phyloP scores from a whole-genome alignment of 2,797 vertebrate genomes.

The Fundulus diaphanus region DNA sequence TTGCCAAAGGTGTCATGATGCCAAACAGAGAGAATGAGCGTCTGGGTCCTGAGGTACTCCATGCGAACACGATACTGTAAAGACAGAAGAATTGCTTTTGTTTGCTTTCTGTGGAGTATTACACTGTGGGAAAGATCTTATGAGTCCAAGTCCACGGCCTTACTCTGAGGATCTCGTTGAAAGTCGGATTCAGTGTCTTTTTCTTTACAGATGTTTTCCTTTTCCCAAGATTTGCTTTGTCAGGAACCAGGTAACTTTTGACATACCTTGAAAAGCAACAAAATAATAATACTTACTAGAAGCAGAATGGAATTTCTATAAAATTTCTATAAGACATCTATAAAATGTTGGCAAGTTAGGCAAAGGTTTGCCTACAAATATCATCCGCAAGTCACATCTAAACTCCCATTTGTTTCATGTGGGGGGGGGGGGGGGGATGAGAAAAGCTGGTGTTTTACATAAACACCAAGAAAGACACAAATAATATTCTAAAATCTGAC shows the following conservation, averaged over 20 bases:
- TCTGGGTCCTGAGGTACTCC: conserved; percentile 86
- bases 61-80: conserved; percentile 92
- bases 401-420: not conserved
- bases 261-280: conserved; percentile 85
- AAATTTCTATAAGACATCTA: not conserved
- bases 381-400: not conserved
- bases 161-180: conserved; percentile 96
- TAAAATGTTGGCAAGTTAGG: not conserved
- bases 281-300: not conserved
- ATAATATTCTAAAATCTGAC: not conserved
- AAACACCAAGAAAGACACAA: too few relatives aligned
- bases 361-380: not conserved
- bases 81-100: conserved; percentile 46
- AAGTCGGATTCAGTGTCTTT: conserved; percentile 93
- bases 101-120: not conserved
- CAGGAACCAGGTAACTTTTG: conserved; percentile 93
- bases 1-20: conserved; percentile 95
- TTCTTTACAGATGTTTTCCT: conserved; percentile 95
- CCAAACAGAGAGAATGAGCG: conserved; percentile 94
- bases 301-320: not conserved
- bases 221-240: conserved; percentile 92
- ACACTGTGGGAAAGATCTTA: conserved; percentile 37
- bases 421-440: too few relatives aligned
- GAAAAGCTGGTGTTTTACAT: not conserved
- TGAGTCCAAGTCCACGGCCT: conserved; percentile 32